Percentiles rank a stretch among this genome's conserved stretches.
phyloP scores from a whole-genome alignment of 2,113 vertebrate genomes.

The Manacus vitellinus region DNA sequence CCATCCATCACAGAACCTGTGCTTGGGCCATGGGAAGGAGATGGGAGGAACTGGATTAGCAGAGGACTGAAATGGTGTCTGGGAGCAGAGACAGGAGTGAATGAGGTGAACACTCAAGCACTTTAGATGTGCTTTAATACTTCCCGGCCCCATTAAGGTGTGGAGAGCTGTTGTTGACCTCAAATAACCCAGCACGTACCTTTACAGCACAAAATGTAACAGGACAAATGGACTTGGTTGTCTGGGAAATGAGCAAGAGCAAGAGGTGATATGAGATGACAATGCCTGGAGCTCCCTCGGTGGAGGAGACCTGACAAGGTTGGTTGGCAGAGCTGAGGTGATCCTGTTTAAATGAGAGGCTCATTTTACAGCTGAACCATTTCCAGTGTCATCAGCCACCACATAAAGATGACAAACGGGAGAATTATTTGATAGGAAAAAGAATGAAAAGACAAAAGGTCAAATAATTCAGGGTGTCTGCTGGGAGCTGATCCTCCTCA shows the following conservation, averaged over 20 bases:
- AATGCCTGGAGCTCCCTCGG: background rate
- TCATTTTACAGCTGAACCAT: background rate
- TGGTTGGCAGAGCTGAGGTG: background rate
- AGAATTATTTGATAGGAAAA: background rate
- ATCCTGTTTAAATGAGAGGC: background rate
- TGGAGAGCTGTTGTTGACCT: conserved; percentile 14
- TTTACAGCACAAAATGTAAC: background rate
- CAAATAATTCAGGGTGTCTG: background rate
- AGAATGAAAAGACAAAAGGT: conserved; percentile 8
- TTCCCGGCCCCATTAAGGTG: background rate
- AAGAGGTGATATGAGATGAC: background rate
- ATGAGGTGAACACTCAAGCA: background rate
- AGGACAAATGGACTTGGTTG: background rate
- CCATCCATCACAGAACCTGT: background rate
- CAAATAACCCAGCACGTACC: background rate
- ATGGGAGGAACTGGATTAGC: background rate
- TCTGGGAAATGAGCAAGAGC: background rate
- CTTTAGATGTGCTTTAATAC: background rate
- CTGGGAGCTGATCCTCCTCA: background rate
- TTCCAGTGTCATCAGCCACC: background rate
- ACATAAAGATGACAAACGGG: background rate
- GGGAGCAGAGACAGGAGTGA: background rate
- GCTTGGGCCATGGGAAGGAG: background rate
- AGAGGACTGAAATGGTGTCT: background rate
- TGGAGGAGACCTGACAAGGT: background rate